Conservation (phyloP, 2,113 vertebrate species). For the Hemicordylus capensis region DNA sequence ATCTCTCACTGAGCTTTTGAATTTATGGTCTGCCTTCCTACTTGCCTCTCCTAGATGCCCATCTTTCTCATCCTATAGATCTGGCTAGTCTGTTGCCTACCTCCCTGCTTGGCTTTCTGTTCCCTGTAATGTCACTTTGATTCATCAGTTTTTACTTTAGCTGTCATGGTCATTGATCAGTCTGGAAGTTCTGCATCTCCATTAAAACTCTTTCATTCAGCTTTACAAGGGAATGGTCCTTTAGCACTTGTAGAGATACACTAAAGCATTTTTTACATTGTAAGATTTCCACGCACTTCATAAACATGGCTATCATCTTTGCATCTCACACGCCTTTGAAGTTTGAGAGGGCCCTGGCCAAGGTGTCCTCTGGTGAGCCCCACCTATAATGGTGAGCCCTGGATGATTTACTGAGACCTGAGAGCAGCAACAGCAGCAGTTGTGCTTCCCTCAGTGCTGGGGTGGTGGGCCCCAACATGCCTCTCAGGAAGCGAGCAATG, state of each 20-base stretch:
- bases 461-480: too few relatives aligned
- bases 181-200: constrained; percentile 19
- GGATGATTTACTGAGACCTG: too few relatives aligned
- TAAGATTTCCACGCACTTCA: not conserved
- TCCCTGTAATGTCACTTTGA: constrained; percentile 20
- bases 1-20: not conserved
- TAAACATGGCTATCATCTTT: constrained; percentile 7
- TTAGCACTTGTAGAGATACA: not conserved
- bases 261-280: not conserved
- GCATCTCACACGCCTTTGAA: not conserved
- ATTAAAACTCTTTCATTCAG: not conserved
- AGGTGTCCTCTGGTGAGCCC: too few relatives aligned
- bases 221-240: not conserved
- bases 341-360: too few relatives aligned
- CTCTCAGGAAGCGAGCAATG: too few relatives aligned
- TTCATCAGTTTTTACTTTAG: constrained; percentile 28
- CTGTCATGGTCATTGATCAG: constrained; percentile 28
- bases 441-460: too few relatives aligned
- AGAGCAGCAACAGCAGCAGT: too few relatives aligned
- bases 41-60: constrained; percentile 30
- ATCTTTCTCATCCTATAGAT: constrained; percentile 19
- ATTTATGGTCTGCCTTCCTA: constrained; percentile 42
- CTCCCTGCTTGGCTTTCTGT: constrained; percentile 29
- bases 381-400: too few relatives aligned
- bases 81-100: constrained; percentile 33